Base-by-base conservation (phyloP, 2,797 vertebrate genomes). In the Sebastes nivosus region DNA sequence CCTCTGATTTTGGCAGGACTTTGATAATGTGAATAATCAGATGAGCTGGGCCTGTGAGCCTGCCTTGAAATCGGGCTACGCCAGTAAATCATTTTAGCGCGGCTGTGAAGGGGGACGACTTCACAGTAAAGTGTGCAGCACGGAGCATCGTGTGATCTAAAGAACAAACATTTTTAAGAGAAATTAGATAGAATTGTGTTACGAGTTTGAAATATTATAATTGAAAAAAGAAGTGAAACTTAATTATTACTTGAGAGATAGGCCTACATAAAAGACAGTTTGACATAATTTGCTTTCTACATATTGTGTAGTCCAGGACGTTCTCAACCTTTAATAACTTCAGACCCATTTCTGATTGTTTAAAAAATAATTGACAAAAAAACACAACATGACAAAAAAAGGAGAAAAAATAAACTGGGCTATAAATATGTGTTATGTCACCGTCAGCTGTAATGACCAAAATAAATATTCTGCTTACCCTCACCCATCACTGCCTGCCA, bases 21-120 rank as follows among this genome's bases (percentile, higher is more conserved):
- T 86, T 92, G 85, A 89, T 84, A 84, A 89, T 88, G 68, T 82
- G 78, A 92, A 91, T 90, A 83, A 91, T 89, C 82, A 87, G 80
- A 85, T 75, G 81, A 84, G 74, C 67, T 46, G 71, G 54, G 83
- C 75, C 64, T 73, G 64, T 77, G 85, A 88, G 82, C 65, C 80
- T 64, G 59, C 66, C 67, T 74, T 86, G 67, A 87, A 89, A 88
- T 77, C 82, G 55, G 63, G 67, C 75, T 61, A 36, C 46, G 67
- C 72, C 74, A 71, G 76, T 77, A 78, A 91, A 89, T 88, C 50
- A 70, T 68, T 87, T 89, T 79, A 79, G 69, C 74, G 58, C 12
- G 24, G 59, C 77, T 77, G 67, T 73, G 72, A 72, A 67, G 63
- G 71, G 65, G 52, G 25, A 59, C 13, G 12, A 70, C 55, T 75